Conservation (phyloP, 1,140 invertebrate genomes). For the Lepidurus arcticus region DNA sequence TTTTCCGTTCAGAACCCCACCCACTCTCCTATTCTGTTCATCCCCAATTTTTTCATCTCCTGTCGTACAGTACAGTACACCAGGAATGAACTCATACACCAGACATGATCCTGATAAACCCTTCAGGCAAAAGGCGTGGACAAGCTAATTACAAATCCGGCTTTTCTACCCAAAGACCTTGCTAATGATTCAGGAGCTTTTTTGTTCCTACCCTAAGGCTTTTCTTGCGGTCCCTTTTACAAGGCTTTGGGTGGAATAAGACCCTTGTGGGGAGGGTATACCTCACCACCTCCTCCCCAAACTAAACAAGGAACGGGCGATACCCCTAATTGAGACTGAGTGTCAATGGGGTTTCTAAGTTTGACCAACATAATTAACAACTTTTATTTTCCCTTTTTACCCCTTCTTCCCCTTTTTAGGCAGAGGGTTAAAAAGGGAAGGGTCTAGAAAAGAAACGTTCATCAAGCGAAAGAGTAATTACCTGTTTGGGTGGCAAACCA, state of each 20-base stretch:
- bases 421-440: neutral
- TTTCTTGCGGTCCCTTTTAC: neutral
- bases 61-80: neutral
- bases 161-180: slow-evolving; percentile 6
- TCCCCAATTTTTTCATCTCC: too few species aligned
- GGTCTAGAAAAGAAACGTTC: neutral
- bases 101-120: neutral
- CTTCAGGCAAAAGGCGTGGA: neutral
- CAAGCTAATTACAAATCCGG: neutral
- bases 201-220: neutral
- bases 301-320: neutral
- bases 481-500: slow-evolving; percentile 14
- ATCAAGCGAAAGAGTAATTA: slow-evolving; percentile 11
- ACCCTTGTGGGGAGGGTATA: neutral
- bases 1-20: too few species aligned
- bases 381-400: slow-evolving; percentile 3
- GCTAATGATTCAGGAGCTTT: neutral
- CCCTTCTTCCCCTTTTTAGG: neutral
- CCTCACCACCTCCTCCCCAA: neutral
- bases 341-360: neutral
- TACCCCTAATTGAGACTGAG: slow-evolving; percentile 6
- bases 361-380: neutral
- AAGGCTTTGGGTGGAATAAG: neutral
- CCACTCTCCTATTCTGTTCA: too few species aligned
- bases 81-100: neutral